Base-by-base conservation (phyloP, 2,797 vertebrate genomes). In the Chelmon rostratus region DNA sequence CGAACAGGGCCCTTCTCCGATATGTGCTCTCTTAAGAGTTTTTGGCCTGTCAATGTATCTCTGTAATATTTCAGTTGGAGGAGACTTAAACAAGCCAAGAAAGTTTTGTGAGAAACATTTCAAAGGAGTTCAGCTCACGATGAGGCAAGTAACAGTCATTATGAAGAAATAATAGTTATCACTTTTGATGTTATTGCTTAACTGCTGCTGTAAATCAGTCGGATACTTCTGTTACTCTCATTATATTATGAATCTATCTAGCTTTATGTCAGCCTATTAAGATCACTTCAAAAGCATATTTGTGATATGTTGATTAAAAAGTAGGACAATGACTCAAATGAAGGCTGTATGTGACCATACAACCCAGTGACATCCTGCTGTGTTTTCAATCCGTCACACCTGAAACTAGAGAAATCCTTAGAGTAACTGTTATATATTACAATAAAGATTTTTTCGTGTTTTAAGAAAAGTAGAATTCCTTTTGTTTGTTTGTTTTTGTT, bases 21-120 rank as follows among this genome's bases (percentile, higher is more conserved):
- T 93, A 90, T 81, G 87, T 89, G 85, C 84, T 89, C 86, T 89
- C 83, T 62, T 62, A 79, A 88, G 89, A 89, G 83, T 92, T 94
- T 92, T 91, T 58, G 53, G 63, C 65, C 74, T 73, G 81, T 88
- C 84, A 54, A 76, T 90, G 85, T 66, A 74, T 76, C 76, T 67
- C 79, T 65, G 85, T 81, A 90, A 90, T 89, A 86, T 90, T 91
- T 90, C 59, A 65, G 67, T 12, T 11, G 16, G 54, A 82, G 58
- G 57, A 79, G 68, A 79, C 49, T 81, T 78, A 57, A 81, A 23
- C 63, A 76, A 75, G 18, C 42, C 37, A 7, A 25, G 15, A 85
- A 89, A 88, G 73, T 88, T 89, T 73, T 21, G 33, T 21, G 35
- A 56, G 53, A 76, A 75, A 69, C 5, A 54, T 72, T 67, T 44